phyloP scores from a whole-genome alignment of 1,140 invertebrate genomes.

The Zeugodacus cucurbitae region DNA sequence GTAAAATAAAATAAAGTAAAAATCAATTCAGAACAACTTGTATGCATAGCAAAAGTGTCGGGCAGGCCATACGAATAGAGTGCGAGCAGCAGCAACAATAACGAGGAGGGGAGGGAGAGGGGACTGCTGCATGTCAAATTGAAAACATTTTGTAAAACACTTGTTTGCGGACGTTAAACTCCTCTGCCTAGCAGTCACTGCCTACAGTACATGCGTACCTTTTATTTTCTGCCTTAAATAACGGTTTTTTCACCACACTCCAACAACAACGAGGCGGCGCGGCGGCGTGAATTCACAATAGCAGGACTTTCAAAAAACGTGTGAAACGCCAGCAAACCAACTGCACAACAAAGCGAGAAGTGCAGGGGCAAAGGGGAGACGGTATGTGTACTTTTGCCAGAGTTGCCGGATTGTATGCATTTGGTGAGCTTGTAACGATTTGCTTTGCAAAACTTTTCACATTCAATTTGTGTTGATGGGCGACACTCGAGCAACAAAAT shows the following conservation, averaged over 20 bases:
- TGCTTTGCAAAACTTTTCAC: neutral
- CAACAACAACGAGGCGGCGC: neutral
- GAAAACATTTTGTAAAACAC: constrained; percentile 17
- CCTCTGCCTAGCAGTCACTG: neutral
- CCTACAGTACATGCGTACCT: neutral
- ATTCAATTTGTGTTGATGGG: constrained; percentile 27
- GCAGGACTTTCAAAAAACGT: neutral
- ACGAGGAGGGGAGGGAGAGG: too few relatives aligned
- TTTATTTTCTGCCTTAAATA: neutral
- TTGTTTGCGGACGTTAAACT: neutral
- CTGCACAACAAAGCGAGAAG: neutral
- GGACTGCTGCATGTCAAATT: neutral
- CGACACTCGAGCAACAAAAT: neutral
- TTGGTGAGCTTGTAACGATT: neutral
- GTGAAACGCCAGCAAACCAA: neutral
- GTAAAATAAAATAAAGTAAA: neutral
- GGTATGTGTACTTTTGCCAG: neutral
- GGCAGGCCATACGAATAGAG: neutral
- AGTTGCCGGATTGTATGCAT: neutral
- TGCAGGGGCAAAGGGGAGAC: neutral
- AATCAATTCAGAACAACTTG: neutral
- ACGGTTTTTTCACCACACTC: neutral
- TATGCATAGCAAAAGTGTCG: neutral
- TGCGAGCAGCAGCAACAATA: neutral
- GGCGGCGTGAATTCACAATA: neutral